A percentile compares a stretch with the other conserved stretches of the same genome.
phyloP scores from a whole-genome alignment of 2,113 vertebrate species.

The Hippolais icterina region DNA sequence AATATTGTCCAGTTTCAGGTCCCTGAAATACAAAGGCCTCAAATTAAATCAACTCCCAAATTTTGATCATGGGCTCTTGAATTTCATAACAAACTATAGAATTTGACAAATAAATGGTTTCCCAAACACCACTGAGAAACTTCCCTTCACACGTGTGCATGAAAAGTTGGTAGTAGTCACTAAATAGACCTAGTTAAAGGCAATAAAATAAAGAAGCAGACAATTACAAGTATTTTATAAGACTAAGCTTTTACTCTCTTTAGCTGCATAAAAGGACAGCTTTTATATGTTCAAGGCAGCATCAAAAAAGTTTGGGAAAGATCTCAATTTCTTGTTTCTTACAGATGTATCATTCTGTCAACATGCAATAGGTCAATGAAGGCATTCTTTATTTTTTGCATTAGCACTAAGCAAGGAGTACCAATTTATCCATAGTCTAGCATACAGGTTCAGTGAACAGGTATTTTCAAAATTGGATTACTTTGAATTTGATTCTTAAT shows the following conservation, averaged over 20 bases:
- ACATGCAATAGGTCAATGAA: background rate
- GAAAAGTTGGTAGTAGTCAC: background rate
- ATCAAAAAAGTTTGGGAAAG: background rate
- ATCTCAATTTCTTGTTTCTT: background rate
- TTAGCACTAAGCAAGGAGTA: background rate
- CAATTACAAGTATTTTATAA: background rate
- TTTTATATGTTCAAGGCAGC: background rate
- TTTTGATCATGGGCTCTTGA: background rate
- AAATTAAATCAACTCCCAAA: background rate
- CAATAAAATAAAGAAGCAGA: background rate
- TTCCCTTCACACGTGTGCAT: fast-evolving
- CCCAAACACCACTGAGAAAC: background rate
- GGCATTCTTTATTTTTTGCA: background rate
- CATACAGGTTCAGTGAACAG: background rate
- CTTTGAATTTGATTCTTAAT: background rate
- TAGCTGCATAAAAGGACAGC: background rate
- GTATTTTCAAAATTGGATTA: background rate
- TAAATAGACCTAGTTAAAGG: background rate
- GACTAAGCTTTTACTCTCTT: background rate
- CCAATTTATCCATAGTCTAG: background rate
- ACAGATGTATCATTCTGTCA: background rate
- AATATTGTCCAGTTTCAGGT: constrained; percentile 99
- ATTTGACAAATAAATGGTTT: background rate
- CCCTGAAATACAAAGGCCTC: constrained; percentile 75
- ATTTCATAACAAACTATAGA: background rate